Evolutionary conservation across 1,140 invertebrate species (phyloP).

Genomic region (Ephestia elutella): DNA sequence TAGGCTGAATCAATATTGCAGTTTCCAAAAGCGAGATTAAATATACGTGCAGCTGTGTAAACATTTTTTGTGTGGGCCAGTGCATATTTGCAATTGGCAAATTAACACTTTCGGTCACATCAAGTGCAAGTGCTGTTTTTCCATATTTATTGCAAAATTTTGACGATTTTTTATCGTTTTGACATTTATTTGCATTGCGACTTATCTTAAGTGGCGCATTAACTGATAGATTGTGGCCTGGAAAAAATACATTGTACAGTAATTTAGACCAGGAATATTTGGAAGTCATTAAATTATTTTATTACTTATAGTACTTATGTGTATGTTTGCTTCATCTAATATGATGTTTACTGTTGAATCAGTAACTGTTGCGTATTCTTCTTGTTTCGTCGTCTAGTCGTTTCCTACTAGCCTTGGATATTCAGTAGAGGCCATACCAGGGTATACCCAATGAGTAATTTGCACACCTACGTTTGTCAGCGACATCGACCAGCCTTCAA

Average conservation of each 20-base stretch:
- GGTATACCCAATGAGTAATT: slow-evolving; percentile 3
- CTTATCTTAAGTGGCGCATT: slow-evolving; percentile 22
- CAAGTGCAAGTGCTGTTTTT: slow-evolving; percentile 35
- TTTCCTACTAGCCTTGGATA: not conserved
- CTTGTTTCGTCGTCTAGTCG: not conserved
- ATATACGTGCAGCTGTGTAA: slow-evolving; percentile 41
- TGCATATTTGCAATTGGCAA: slow-evolving; percentile 53
- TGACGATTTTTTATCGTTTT: slow-evolving; percentile 18
- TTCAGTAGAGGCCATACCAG: slow-evolving; percentile 14
- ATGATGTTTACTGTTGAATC: too few relatives aligned
- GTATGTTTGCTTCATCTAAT: too few relatives aligned
- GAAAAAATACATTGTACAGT: not conserved
- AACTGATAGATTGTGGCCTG: slow-evolving; percentile 1
- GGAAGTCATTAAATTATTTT: too few relatives aligned
- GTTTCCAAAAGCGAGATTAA: slow-evolving; percentile 10
- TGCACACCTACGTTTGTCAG: slow-evolving; percentile 29
- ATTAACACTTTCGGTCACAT: slow-evolving; percentile 49
- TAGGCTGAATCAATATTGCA: slow-evolving; percentile 10
- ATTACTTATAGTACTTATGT: too few relatives aligned
- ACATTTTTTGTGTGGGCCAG: slow-evolving; percentile 40
- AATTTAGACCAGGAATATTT: too few relatives aligned
- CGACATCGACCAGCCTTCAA: slow-evolving; percentile 57
- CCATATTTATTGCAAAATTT: slow-evolving; percentile 29
- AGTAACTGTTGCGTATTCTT: too few relatives aligned
- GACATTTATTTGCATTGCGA: slow-evolving; percentile 14